Evolutionary conservation across 2,888 invertebrate species (phyloP).

Genomic region (Philereme transversata): DNA sequence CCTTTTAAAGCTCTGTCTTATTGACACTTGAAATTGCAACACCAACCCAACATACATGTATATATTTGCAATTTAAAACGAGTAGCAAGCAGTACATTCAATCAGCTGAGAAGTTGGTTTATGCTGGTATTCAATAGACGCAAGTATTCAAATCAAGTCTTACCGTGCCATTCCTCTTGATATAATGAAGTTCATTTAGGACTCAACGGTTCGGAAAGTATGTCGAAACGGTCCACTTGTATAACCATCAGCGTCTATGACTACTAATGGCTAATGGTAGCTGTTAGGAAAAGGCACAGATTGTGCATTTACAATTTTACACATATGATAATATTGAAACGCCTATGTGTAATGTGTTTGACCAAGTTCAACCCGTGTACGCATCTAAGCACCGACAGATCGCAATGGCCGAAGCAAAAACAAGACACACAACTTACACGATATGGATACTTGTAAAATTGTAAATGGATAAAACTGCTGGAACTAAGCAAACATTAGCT

Average conservation of each 20-base stretch:
- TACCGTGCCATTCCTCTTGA: slow-evolving; percentile 42
- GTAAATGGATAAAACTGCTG: slow-evolving; percentile 24
- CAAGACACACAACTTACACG: slow-evolving; percentile 28
- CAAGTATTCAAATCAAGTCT: slow-evolving; percentile 31
- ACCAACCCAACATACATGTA: slow-evolving; percentile 36
- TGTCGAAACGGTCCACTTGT: slow-evolving; percentile 52
- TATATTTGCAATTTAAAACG: slow-evolving; percentile 53
- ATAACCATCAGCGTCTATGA: slow-evolving; percentile 48
- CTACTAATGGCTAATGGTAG: slow-evolving; percentile 43
- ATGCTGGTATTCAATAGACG: slow-evolving; percentile 21
- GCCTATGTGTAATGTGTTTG: slow-evolving; percentile 16
- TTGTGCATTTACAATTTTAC: slow-evolving; percentile 14
- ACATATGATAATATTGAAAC: slow-evolving; percentile 23
- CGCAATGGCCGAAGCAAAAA: slow-evolving; percentile 39
- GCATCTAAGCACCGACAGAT: slow-evolving; percentile 39
- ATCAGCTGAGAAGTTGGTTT: slow-evolving; percentile 16
- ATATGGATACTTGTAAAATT: slow-evolving; percentile 38
- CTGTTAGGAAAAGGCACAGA: slow-evolving; percentile 35
- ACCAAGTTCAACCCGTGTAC: slow-evolving; percentile 37
- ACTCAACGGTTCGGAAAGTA: slow-evolving; percentile 45
- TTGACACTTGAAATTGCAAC: slow-evolving; percentile 49
- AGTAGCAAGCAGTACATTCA: slow-evolving; percentile 39
- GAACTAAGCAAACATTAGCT: slow-evolving; percentile 12
- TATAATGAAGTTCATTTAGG: slow-evolving; percentile 45
- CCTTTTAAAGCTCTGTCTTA: slow-evolving; percentile 49